A percentile compares a stretch with the other conserved stretches of the same genome.
Evolutionary conservation across 2,888 invertebrate genomes (phyloP).

Genomic region (Leptodirus hochenwartii): DNA sequence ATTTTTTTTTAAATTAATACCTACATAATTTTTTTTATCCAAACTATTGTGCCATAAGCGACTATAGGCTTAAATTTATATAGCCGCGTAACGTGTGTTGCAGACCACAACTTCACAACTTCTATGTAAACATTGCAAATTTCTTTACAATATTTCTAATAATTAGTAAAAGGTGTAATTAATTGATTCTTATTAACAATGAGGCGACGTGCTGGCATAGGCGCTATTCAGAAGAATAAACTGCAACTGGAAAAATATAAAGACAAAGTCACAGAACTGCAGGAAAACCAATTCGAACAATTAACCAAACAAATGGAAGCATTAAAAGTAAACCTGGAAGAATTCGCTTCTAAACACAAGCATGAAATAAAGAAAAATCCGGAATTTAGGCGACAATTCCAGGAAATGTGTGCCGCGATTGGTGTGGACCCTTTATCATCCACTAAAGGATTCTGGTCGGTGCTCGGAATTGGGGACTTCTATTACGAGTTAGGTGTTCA

Average conservation of each 20-base stretch:
- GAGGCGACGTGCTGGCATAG: conserved; percentile 68
- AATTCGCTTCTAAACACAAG: conserved; percentile 90
- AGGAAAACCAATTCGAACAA: conserved; percentile 82
- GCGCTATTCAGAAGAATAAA: conserved; percentile 78
- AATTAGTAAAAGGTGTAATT: too few relatives aligned
- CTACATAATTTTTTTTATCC: too few relatives aligned
- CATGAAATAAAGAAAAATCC: conserved; percentile 88
- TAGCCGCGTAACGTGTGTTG: too few relatives aligned
- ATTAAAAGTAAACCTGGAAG: conserved; percentile 80
- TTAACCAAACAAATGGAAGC: conserved; percentile 89
- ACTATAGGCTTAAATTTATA: too few relatives aligned
- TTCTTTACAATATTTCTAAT: too few relatives aligned
- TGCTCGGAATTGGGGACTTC: conserved; percentile 96
- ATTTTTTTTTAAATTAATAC: too few relatives aligned
- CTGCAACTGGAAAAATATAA: conserved; percentile 76
- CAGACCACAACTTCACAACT: too few relatives aligned
- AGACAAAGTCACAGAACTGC: conserved; percentile 80
- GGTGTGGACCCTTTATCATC: conserved; percentile 97
- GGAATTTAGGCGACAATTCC: conserved; percentile 88
- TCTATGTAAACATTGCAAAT: too few relatives aligned
- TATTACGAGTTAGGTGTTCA: conserved; percentile 97
- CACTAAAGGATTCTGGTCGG: conserved; percentile 95
- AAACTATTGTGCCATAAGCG: too few relatives aligned
- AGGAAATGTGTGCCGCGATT: conserved; percentile 98
- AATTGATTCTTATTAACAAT: too few relatives aligned